These are phyloP conservation scores for Nycticryphes semicollaris DNA, from an alignment of 2,113 vertebrate genomes.

Conservation along the genomic window DNA sequence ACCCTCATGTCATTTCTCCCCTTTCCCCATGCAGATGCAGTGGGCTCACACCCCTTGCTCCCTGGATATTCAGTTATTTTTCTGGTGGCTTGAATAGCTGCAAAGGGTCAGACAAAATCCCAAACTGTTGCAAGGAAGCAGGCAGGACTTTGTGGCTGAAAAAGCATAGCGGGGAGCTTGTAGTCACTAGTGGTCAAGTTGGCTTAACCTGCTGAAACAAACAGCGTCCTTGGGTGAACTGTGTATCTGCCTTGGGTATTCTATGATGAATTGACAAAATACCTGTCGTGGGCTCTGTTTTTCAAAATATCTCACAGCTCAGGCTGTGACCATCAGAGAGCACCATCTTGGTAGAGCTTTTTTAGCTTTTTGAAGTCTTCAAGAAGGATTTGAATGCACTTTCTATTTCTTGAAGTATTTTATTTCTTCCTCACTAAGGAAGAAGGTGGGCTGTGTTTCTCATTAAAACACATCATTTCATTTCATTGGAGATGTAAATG, in stretches of 20 bases:
- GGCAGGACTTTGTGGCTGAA: not conserved
- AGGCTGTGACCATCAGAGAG: not conserved
- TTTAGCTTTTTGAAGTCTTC: not conserved
- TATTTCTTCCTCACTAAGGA: not conserved
- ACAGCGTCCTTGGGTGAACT: not conserved
- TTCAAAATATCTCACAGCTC: not conserved
- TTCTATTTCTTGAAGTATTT: not conserved
- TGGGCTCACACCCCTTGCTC: not conserved
- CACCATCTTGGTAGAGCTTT: not conserved
- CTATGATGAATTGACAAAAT: not conserved
- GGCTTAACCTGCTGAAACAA: not conserved
- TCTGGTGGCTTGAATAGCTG: not conserved
- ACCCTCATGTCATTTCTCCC: not conserved
- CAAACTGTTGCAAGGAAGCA: not conserved
- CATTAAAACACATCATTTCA: not conserved
- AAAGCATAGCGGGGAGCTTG: accelerated
- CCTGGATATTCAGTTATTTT: not conserved
- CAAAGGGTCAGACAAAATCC: not conserved
- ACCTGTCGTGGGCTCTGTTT: not conserved
- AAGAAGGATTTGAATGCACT: not conserved
- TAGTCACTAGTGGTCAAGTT: not conserved
- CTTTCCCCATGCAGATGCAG: not conserved
- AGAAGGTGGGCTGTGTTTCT: not conserved
- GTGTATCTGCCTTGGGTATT: not conserved
- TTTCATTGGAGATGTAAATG: not conserved